A percentile compares a stretch with the other conserved stretches of the same genome.
phyloP scores from a whole-genome alignment of 2,888 invertebrate species.

The Eupithecia vulgata region DNA sequence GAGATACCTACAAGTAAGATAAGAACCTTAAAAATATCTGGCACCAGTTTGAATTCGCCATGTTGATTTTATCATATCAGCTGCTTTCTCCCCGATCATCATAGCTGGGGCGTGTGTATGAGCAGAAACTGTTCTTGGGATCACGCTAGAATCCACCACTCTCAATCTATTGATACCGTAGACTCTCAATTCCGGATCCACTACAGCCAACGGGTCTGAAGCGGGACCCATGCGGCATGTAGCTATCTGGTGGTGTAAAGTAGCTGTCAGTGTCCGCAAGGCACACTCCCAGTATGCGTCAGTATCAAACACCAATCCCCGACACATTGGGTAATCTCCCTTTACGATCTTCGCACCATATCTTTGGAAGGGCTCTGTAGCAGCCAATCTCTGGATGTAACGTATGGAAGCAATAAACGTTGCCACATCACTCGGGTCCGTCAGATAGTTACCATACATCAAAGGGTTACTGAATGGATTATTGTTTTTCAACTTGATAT shows the following conservation, averaged over 20 bases:
- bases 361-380: conserved; percentile 84
- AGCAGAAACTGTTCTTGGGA: conserved; percentile 86
- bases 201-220: conserved; percentile 85
- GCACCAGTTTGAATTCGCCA: conserved; percentile 57
- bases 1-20: not conserved
- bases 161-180: conserved; percentile 84
- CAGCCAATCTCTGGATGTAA: conserved; percentile 82
- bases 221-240: conserved; percentile 89
- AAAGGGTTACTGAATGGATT: conserved; percentile 90
- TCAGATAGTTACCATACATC: conserved; percentile 92
- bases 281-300: conserved; percentile 90
- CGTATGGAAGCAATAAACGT: conserved; percentile 86
- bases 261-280: conserved; percentile 83
- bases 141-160: conserved; percentile 88
- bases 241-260: conserved; percentile 86
- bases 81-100: conserved; percentile 89
- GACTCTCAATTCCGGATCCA: conserved; percentile 85
- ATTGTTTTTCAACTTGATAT: conserved; percentile 86
- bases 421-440: conserved; percentile 84
- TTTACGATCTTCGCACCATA: conserved; percentile 82
- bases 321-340: conserved; percentile 81
- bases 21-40: not conserved
- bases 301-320: conserved; percentile 73
- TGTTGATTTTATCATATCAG: conserved; percentile 85
- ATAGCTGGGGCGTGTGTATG: conserved; percentile 88